Conservation (phyloP, 1,140 invertebrate species). For the Euwallacea fornicatus region DNA sequence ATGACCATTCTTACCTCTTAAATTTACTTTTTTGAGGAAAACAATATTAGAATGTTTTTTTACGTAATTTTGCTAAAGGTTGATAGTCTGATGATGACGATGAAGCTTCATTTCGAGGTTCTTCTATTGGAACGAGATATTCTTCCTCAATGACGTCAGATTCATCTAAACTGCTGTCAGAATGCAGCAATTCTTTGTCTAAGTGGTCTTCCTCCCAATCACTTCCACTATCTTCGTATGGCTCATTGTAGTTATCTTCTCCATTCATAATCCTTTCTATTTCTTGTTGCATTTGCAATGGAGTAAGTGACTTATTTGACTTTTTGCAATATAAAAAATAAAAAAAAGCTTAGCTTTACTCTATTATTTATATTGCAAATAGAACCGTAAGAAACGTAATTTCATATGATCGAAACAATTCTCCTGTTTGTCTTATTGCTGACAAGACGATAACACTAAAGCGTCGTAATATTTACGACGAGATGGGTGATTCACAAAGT, state of each 20-base stretch:
- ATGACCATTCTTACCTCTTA: conserved; percentile 38
- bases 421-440: no score
- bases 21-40: conserved; percentile 19
- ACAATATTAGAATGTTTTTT: conserved; percentile 23
- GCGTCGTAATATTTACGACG: no score
- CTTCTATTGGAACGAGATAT: not conserved
- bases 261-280: conserved; percentile 13
- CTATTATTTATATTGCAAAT: no score
- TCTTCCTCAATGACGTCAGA: conserved; percentile 5
- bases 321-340: no score
- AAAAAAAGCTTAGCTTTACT: no score
- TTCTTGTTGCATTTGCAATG: no score
- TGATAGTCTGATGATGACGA: conserved; percentile 12
- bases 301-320: no score
- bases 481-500: no score
- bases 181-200: conserved; percentile 10
- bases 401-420: no score
- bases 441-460: no score
- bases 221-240: conserved; percentile 28
- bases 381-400: no score
- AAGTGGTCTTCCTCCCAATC: conserved; percentile 32
- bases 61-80: conserved; percentile 14
- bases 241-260: conserved; percentile 22
- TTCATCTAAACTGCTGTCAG: conserved; percentile 10
- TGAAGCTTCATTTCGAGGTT: not conserved